phyloP scores from a whole-genome alignment of 2,113 vertebrate species.

The Nasalis larvatus region DNA sequence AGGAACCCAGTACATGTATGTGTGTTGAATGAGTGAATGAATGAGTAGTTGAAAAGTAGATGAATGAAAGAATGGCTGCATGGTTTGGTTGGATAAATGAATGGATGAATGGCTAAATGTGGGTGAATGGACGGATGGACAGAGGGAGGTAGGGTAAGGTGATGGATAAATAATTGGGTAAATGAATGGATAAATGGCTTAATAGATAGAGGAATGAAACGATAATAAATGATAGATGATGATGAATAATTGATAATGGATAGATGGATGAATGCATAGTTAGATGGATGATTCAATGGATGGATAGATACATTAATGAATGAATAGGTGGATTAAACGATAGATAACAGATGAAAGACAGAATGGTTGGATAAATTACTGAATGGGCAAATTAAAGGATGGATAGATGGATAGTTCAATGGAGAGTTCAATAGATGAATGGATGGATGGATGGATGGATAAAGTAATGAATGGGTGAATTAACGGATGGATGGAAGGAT shows the following conservation, averaged over 20 bases:
- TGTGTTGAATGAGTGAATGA: neutral
- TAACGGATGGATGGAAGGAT: no score
- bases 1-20: neutral
- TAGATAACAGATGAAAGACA: neutral
- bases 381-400: neutral
- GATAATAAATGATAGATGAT: neutral
- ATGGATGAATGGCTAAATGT: neutral
- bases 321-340: neutral
- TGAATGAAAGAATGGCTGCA: neutral
- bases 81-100: neutral
- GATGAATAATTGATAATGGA: neutral
- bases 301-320: neutral
- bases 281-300: neutral
- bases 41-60: neutral
- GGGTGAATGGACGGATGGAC: no score
- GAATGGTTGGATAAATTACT: neutral
- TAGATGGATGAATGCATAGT: neutral
- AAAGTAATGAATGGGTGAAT: no score
- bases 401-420: neutral
- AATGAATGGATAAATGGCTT: neutral
- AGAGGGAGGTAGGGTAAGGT: neutral
- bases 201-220: neutral
- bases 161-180: neutral
- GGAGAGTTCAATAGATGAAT: neutral
- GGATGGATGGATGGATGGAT: neutral